These are phyloP conservation scores for Meghimatium bilineatum DNA, from an alignment of 2,888 invertebrate genomes.

Conservation along the genomic window DNA sequence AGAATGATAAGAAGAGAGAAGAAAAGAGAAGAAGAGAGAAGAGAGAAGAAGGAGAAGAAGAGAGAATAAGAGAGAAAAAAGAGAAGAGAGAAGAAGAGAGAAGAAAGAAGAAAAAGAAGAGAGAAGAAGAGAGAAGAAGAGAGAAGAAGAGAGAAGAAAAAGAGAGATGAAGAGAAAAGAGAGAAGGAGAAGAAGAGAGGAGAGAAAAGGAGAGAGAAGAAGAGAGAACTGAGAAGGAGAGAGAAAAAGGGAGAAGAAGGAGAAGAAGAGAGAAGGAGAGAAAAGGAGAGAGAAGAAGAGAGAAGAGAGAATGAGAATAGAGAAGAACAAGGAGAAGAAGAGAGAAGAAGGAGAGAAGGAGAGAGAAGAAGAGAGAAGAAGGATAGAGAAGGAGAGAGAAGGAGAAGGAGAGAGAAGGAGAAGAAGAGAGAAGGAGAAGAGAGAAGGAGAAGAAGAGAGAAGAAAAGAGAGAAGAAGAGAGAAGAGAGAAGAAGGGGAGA, in stretches of 20 bases:
- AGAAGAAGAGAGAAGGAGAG: too few relatives aligned
- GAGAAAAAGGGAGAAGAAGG: too few relatives aligned
- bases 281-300: too few relatives aligned
- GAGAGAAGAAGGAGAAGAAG: neutral
- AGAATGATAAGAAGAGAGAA: neutral
- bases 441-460: neutral
- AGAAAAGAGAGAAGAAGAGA: neutral
- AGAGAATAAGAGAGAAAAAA: neutral
- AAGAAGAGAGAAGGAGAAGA: neutral
- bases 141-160: neutral
- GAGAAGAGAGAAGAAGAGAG: too few relatives aligned
- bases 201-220: neutral
- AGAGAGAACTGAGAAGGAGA: neutral
- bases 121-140: neutral
- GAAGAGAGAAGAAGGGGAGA: neutral
- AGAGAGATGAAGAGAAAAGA: neutral
- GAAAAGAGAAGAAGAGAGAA: conserved; percentile 18
- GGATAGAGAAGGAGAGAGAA: conserved; percentile 18
- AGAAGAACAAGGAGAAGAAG: conserved; percentile 13
- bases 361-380: conserved; percentile 4
- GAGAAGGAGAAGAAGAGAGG: neutral
- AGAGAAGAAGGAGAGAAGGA: conserved; percentile 14
- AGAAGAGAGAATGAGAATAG: too few relatives aligned
- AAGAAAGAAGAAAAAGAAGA: too few relatives aligned
- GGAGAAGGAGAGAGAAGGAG: neutral